Conservation (phyloP, 2,797 vertebrate species). For the Neopelma chrysocephalum region DNA sequence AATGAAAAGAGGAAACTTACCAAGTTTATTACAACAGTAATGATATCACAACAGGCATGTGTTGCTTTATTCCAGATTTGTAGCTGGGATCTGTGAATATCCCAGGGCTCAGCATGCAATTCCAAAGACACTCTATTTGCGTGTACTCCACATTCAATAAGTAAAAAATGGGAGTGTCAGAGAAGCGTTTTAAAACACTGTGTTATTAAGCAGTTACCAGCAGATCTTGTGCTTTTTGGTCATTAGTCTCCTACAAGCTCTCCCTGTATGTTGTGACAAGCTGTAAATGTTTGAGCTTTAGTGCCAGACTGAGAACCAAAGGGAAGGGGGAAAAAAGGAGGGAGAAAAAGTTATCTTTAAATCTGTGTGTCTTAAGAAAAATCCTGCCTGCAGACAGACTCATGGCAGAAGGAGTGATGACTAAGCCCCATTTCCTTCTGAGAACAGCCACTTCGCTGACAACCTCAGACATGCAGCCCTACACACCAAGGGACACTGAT, state of each 20-base stretch:
- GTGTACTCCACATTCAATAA: background rate
- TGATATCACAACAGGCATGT: background rate
- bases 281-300: background rate
- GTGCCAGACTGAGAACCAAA: background rate
- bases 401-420: background rate
- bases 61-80: slow-evolving; percentile 16
- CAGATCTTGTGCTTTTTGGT: slow-evolving; percentile 13
- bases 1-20: background rate
- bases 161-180: slow-evolving; percentile 35
- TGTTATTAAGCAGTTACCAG: slow-evolving; percentile 25
- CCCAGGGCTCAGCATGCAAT: background rate
- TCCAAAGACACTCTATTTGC: slow-evolving; percentile 12
- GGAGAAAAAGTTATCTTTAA: background rate
- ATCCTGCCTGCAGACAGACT: background rate
- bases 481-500: background rate
- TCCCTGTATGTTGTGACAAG: background rate
- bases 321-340: accelerated
- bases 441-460: background rate
- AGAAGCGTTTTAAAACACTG: background rate
- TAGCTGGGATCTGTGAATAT: background rate
- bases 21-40: background rate
- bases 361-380: background rate
- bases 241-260: slow-evolving; percentile 1
- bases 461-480: background rate
- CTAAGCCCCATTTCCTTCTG: background rate